Conservation (phyloP, 2,888 invertebrate genomes). For the Acanthosepion lycidas region DNA sequence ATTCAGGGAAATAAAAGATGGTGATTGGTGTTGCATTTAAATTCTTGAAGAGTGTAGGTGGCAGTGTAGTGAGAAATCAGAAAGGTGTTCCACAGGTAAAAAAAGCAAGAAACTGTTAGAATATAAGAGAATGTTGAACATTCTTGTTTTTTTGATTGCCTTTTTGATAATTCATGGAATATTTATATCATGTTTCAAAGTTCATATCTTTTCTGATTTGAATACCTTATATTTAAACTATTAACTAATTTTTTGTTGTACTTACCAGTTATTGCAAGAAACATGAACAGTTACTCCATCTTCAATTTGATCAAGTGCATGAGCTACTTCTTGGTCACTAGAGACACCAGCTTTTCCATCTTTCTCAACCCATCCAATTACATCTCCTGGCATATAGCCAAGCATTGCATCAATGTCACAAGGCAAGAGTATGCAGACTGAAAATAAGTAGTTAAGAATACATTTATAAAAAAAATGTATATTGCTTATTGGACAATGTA, state of each 20-base stretch:
- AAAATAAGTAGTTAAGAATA: background rate
- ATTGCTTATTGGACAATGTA: background rate
- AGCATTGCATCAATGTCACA: slow-evolving; percentile 38
- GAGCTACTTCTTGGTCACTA: slow-evolving; percentile 39
- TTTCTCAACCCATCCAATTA: slow-evolving; percentile 40
- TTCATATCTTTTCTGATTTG: too few species aligned
- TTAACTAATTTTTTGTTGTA: background rate
- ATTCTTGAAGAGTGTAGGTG: too few species aligned
- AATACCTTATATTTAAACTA: too few species aligned
- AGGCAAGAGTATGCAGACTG: background rate
- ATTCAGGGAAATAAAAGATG: too few species aligned
- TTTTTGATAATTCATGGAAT: too few species aligned
- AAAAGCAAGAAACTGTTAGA: too few species aligned
- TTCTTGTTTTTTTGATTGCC: too few species aligned
- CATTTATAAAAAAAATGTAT: background rate
- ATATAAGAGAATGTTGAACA: too few species aligned
- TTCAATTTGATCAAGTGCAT: slow-evolving; percentile 43
- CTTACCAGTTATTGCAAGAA: slow-evolving; percentile 43
- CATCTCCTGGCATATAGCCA: slow-evolving; percentile 36
- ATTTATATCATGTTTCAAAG: too few species aligned
- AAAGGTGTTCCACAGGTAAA: too few species aligned
- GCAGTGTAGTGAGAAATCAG: too few species aligned
- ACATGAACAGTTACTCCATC: slow-evolving; percentile 24
- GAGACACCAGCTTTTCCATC: slow-evolving; percentile 38
- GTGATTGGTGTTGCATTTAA: too few species aligned